Base-by-base conservation (phyloP, 92 coral and sea anemone species). In the Umimayanthus kanabou region DNA sequence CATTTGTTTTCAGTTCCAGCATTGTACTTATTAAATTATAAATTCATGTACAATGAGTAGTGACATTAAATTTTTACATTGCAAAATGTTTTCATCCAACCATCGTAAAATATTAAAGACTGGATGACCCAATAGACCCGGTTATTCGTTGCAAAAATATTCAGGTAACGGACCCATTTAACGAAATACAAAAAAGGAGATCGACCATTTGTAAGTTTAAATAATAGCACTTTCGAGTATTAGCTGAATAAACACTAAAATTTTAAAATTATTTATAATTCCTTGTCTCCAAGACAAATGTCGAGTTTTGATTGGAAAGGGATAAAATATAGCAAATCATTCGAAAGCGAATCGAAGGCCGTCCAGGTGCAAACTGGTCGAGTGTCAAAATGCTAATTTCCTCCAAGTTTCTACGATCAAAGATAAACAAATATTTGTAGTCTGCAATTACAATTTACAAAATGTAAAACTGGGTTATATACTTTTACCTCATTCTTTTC, bases 91-190 rank as follows among this genome's bases (percentile, higher is more conserved):
- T 83, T 43, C 78, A 70, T 70, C 53, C 76, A 70, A 28, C 28
- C 25, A 69, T 69, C 78, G 77, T 83, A 49, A 83, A 83, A 83
- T 83, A 83, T 83, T 83, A 83, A 83, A 83, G 30, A 33, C 4
- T 83, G 78, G 29, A 37, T 42, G 77, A 26, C 13, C 45, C 87
- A 20, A 29, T 40, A 15, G 40, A 50, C 29, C 30, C 40, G n/a
- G 65, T 39, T 64, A 65, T 26, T 83, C 23, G 67, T 57, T 25
- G 49, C 28, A 47, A 69, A 15, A 69, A 83, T 16, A 28, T 73
- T 83, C 87, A 53, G 25, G 78, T 83, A 83, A 83, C 87, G 87
- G 87, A 70, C 53, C 20, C 64, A 69, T 73, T 83, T 83, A 70
- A 43, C 78, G 39, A 42, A 83, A 25, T 70, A 75, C 43, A 50